A percentile compares a stretch with the other conserved stretches of the same genome.
phyloP scores from a whole-genome alignment of 2,888 invertebrate genomes.

The Drosophila nr. medialis region DNA sequence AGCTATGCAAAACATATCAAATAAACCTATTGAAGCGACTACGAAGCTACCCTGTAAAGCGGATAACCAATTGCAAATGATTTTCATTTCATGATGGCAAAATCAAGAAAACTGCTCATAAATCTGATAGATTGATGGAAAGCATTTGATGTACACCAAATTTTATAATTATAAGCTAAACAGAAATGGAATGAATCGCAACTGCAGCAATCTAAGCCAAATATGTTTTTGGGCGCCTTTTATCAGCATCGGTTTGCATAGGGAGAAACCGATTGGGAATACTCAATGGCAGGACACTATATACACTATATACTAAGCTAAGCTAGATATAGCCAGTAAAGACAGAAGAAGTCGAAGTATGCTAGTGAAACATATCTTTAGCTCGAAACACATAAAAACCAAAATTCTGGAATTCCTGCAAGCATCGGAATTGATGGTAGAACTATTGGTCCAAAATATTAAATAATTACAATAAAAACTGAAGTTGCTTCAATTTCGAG shows the following conservation, averaged over 20 bases:
- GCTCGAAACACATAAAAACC: not conserved
- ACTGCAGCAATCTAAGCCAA: not conserved
- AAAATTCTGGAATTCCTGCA: not conserved
- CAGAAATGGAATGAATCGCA: not conserved
- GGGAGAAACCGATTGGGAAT: not conserved
- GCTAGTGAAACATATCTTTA: not conserved
- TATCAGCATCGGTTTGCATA: too few relatives aligned
- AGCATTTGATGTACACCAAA: not conserved
- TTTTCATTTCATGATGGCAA: not conserved
- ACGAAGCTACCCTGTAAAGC: constrained; percentile 4
- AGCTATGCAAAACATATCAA: constrained; percentile 1
- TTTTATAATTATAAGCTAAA: not conserved
- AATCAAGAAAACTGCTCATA: not conserved
- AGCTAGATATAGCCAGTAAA: not conserved
- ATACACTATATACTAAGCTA: not conserved
- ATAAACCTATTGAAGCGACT: not conserved
- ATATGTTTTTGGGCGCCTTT: not conserved
- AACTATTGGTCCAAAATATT: not conserved
- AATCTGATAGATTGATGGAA: not conserved
- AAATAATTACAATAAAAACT: too few relatives aligned
- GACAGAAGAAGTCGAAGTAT: not conserved
- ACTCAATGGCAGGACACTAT: not conserved
- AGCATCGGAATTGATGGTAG: not conserved
- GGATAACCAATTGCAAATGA: not conserved
- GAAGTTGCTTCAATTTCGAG: not conserved